These are phyloP conservation scores for Gryllus bimaculatus DNA, from an alignment of 1,140 invertebrate genomes.

Conservation along the genomic window DNA sequence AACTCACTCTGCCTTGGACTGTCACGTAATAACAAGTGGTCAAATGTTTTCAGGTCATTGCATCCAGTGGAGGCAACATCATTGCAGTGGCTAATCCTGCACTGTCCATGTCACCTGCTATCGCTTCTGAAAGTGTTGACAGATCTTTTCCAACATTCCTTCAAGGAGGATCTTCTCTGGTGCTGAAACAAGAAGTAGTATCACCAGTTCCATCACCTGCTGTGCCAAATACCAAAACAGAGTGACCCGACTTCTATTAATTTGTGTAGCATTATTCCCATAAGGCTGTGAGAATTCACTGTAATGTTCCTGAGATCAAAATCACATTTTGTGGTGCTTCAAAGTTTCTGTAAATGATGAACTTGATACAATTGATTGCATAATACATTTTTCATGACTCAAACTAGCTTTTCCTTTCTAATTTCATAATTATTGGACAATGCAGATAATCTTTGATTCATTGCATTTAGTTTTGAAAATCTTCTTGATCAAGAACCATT, in stretches of 20 bases:
- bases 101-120: constrained; percentile 45
- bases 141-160: neutral
- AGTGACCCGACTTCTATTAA: neutral
- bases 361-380: no score
- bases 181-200: neutral
- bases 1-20: no score
- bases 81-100: constrained; percentile 81
- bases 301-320: neutral
- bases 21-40: neutral
- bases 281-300: neutral
- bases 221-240: neutral
- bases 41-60: constrained; percentile 51
- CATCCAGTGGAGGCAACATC: constrained; percentile 72
- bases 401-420: no score
- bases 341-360: no score
- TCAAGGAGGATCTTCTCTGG: neutral
- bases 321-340: neutral
- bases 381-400: no score
- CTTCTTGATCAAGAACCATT: no score
- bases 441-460: no score
- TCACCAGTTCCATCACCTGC: neutral
- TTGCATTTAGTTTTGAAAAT: no score
- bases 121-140: constrained; percentile 17
- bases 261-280: neutral
- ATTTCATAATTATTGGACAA: no score